A percentile compares a stretch with the other conserved stretches of the same genome.
These are phyloP conservation scores for Drosophila suzukii DNA, from an alignment of 1,140 invertebrate genomes.

Conservation along the genomic window DNA sequence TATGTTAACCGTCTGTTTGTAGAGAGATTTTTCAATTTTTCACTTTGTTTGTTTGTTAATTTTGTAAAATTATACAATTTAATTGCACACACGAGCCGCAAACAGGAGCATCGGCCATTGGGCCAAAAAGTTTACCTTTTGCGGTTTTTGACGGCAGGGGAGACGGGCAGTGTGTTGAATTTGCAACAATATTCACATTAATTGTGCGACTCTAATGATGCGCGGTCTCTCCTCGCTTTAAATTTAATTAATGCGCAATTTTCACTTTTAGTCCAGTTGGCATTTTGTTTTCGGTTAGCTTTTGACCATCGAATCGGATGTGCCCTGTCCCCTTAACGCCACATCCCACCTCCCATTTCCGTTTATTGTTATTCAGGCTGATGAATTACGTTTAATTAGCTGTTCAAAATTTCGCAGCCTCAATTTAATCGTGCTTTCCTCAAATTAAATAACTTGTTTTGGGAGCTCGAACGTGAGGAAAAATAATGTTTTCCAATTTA, in stretches of 20 bases:
- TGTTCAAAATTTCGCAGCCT: slow-evolving; percentile 40
- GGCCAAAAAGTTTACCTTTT: slow-evolving; percentile 69
- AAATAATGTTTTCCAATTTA: neutral
- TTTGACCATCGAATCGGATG: slow-evolving; percentile 11
- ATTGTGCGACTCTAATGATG: slow-evolving; percentile 75
- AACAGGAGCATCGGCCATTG: slow-evolving; percentile 24
- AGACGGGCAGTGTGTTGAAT: neutral
- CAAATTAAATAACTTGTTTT: neutral
- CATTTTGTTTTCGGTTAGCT: slow-evolving; percentile 35
- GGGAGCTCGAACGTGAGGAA: neutral
- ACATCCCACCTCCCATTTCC: neutral
- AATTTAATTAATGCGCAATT: slow-evolving; percentile 77
- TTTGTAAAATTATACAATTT: slow-evolving; percentile 81
- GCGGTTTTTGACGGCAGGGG: slow-evolving; percentile 28
- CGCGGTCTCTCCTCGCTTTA: slow-evolving; percentile 62
- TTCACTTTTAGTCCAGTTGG: slow-evolving; percentile 68
- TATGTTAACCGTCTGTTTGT: slow-evolving; percentile 56
- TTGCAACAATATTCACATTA: slow-evolving; percentile 63
- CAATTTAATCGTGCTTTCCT: neutral
- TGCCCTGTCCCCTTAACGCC: neutral
- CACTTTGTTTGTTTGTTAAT: slow-evolving; percentile 67
- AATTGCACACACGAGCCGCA: slow-evolving; percentile 68
- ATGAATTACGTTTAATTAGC: slow-evolving; percentile 73
- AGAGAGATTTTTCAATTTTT: slow-evolving; percentile 56
- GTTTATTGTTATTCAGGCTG: slow-evolving; percentile 43